These are phyloP conservation scores for Gambusia holbrooki DNA, from an alignment of 2,113 vertebrate species.

Conservation along the genomic window DNA sequence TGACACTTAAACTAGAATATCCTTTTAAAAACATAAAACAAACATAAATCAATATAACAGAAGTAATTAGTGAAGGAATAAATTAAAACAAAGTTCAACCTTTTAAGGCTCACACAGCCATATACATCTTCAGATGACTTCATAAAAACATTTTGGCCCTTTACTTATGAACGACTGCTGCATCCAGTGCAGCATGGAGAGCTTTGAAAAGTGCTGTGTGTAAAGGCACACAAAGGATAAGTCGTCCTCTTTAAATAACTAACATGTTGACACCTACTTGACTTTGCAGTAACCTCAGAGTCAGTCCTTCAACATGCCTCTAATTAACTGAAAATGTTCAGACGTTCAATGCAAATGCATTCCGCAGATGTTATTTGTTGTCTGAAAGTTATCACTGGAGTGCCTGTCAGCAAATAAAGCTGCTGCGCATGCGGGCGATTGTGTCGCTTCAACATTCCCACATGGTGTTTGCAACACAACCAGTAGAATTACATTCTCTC, in stretches of 20 bases:
- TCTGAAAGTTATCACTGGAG: constrained; percentile 4
- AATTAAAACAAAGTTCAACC: no score
- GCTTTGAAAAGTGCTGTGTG: not conserved
- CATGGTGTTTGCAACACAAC: not conserved
- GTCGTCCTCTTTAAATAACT: not conserved
- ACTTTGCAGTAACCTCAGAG: constrained; percentile 20
- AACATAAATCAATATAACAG: no score
- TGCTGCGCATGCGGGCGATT: not conserved
- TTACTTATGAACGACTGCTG: no score
- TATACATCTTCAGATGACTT: no score
- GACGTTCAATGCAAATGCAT: constrained; percentile 5
- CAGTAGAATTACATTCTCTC: not conserved
- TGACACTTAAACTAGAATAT: no score
- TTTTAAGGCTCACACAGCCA: no score
- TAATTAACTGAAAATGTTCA: constrained; percentile 22
- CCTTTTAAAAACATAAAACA: no score
- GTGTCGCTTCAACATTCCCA: not conserved
- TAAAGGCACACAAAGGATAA: not conserved
- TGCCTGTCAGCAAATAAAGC: constrained; percentile 4
- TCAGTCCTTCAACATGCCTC: constrained; percentile 13
- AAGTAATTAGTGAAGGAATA: no score
- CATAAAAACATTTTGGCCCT: no score
- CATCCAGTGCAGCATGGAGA: not conserved
- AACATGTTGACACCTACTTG: constrained; percentile 19
- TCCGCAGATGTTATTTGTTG: constrained; percentile 9